Conservation (phyloP, 2,113 vertebrate genomes). For the Cynopterus brachyotis region DNA sequence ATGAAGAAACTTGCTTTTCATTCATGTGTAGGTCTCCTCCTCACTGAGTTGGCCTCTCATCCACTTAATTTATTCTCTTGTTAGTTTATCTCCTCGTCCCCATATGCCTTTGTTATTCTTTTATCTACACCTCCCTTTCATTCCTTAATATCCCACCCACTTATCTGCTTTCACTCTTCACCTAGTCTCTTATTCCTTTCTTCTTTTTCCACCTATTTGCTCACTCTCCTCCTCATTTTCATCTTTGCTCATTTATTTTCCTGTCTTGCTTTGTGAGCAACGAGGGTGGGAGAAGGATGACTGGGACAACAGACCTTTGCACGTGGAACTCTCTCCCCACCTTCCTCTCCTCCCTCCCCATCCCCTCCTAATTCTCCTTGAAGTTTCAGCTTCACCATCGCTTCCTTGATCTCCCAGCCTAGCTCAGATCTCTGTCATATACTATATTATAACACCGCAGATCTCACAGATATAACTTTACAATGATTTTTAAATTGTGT, state of each 20-base stretch:
- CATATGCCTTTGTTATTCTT: background rate
- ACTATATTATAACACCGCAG: background rate
- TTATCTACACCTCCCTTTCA: accelerated
- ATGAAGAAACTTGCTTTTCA: background rate
- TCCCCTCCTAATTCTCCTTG: background rate
- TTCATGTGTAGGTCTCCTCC: accelerated
- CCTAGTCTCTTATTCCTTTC: background rate
- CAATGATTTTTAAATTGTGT: background rate
- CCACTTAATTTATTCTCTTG: background rate
- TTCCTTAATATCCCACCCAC: accelerated
- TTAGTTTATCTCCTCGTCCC: background rate
- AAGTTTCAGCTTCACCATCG: background rate
- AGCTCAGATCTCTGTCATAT: accelerated
- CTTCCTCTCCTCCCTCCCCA: accelerated
- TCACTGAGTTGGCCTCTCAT: background rate
- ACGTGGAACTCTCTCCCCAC: accelerated
- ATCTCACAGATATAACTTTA: background rate
- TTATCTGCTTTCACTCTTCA: background rate
- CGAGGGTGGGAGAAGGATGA: background rate
- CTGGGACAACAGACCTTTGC: background rate
- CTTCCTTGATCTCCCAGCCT: background rate
- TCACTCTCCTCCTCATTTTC: background rate
- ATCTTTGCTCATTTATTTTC: background rate
- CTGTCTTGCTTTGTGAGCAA: background rate
- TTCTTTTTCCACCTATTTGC: background rate